Evolutionary conservation across 2,113 vertebrate genomes (phyloP).

Genomic region (Carlito syrichta): DNA sequence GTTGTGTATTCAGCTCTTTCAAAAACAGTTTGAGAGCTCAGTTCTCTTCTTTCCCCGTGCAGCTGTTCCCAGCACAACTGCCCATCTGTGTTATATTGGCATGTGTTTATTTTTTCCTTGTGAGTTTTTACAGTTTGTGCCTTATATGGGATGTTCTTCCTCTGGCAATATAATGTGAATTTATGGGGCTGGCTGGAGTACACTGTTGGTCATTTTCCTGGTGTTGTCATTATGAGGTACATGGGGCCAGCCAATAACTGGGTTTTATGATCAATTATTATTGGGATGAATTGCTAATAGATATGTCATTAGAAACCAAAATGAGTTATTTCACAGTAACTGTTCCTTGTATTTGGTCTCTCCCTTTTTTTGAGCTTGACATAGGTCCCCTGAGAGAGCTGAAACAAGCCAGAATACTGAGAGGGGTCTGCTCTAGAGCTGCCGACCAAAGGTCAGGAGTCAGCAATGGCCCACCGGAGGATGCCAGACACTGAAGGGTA

Average conservation of each 20-base stretch:
- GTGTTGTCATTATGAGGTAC: background rate
- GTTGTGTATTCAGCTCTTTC: fast-evolving
- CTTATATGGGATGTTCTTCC: background rate
- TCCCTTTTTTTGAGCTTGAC: background rate
- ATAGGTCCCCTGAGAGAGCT: background rate
- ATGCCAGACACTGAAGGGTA: fast-evolving
- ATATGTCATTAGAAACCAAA: constrained; percentile 27
- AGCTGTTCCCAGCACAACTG: background rate
- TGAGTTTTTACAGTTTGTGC: background rate
- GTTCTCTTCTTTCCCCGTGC: fast-evolving
- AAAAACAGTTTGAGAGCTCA: background rate
- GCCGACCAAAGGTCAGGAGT: fast-evolving
- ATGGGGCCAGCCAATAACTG: background rate
- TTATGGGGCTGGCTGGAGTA: background rate
- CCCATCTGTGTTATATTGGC: background rate
- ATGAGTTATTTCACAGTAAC: constrained; percentile 49
- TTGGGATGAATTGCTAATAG: constrained; percentile 33
- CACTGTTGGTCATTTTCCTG: background rate
- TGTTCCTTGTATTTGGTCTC: background rate
- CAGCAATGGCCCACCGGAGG: fast-evolving
- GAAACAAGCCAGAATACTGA: background rate
- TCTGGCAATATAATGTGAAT: background rate
- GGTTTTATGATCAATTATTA: constrained; percentile 51
- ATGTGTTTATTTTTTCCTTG: background rate
- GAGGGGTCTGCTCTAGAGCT: too few species aligned